These are phyloP conservation scores for Dryobates pubescens DNA, from an alignment of 2,797 vertebrate species.

Conservation along the genomic window DNA sequence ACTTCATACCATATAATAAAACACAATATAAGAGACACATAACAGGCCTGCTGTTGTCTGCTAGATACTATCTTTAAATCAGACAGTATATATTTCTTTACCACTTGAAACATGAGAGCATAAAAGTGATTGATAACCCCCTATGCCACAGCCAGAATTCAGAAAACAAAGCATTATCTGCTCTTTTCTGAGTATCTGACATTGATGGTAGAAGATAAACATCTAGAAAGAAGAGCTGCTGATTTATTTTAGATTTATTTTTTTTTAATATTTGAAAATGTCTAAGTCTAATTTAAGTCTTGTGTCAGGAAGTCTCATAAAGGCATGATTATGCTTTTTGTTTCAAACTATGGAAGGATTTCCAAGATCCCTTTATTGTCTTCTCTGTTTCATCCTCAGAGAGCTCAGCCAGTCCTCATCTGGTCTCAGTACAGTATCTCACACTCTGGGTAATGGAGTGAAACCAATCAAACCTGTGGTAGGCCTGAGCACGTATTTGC, in stretches of 20 bases:
- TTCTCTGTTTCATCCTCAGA: background rate
- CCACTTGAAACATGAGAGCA: background rate
- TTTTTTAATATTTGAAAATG: background rate
- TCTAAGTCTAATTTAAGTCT: background rate
- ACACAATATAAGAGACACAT: background rate
- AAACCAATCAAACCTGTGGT: background rate
- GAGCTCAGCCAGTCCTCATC: background rate
- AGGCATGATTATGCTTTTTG: background rate
- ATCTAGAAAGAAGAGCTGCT: background rate
- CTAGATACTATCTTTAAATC: background rate
- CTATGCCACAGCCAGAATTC: background rate
- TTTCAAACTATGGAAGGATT: background rate
- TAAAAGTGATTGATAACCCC: background rate
- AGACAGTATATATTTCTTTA: background rate
- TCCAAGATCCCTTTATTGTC: background rate
- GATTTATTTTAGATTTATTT: background rate
- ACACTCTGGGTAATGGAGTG: accelerated
- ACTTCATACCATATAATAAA: background rate
- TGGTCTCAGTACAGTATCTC: background rate
- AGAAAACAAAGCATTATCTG: background rate
- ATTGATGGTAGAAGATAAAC: background rate
- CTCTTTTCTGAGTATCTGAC: background rate
- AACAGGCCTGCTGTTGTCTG: background rate
- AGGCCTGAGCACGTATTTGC: background rate
- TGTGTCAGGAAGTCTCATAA: background rate